phyloP scores from a whole-genome alignment of 2,113 vertebrate species.

The Oncorhynchus keta region DNA sequence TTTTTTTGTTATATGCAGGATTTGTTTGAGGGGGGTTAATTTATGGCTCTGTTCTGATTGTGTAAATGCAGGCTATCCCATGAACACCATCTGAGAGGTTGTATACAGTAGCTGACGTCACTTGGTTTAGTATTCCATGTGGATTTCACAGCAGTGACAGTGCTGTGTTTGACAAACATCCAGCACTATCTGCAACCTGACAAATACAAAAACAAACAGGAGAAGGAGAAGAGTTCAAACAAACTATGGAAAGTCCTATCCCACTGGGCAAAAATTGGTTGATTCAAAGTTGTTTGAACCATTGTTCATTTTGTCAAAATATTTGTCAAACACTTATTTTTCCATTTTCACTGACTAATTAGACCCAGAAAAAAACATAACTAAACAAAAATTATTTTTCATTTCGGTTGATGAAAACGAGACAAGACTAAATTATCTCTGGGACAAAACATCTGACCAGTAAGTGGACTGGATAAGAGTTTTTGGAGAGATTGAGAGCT shows the following conservation, averaged over 20 bases:
- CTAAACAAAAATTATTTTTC: too few relatives aligned
- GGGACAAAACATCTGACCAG: too few relatives aligned
- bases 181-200: slow-evolving; percentile 35
- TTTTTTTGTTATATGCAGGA: slow-evolving; percentile 3
- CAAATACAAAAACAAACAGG: slow-evolving; percentile 35
- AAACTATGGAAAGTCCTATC: neutral
- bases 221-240: slow-evolving; percentile 22
- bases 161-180: slow-evolving; percentile 34
- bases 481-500: neutral
- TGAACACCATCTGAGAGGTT: neutral
- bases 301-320: too few relatives aligned
- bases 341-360: too few relatives aligned
- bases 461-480: too few relatives aligned
- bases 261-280: slow-evolving; percentile 12
- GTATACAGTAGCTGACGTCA: slow-evolving; percentile 1
- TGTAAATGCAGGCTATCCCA: neutral
- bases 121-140: slow-evolving; percentile 13
- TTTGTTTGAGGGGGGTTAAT: neutral
- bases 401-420: too few relatives aligned
- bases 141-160: slow-evolving; percentile 13
- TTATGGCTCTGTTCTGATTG: neutral
- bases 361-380: too few relatives aligned
- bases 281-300: slow-evolving; percentile 23
- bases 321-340: too few relatives aligned
- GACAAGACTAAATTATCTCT: too few relatives aligned